Evolutionary conservation across 1,140 invertebrate species (phyloP).

Genomic region (Drosophila teissieri): DNA sequence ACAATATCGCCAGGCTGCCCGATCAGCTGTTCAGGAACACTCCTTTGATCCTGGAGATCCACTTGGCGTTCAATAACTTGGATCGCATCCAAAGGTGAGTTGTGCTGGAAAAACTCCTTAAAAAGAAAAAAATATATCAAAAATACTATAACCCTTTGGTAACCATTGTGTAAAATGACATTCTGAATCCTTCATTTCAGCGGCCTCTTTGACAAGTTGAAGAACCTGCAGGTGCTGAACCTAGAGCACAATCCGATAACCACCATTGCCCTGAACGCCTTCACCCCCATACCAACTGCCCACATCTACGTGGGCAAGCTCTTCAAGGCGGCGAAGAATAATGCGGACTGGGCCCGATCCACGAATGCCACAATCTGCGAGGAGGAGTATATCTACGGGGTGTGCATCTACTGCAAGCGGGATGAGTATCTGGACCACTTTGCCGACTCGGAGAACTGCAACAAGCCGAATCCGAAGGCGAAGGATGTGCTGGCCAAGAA

Average conservation of each 20-base stretch:
- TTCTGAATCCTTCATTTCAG: constrained; percentile 9
- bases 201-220: constrained; percentile 63
- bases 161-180: neutral
- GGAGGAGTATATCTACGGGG: constrained; percentile 67
- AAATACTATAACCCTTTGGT: neutral
- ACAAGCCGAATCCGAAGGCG: constrained; percentile 54
- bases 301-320: constrained; percentile 68
- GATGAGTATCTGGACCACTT: constrained; percentile 70
- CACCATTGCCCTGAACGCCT: constrained; percentile 64
- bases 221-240: constrained; percentile 63
- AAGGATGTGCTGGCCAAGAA: constrained; percentile 57
- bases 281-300: constrained; percentile 45
- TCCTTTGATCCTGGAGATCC: constrained; percentile 55
- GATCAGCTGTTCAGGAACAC: constrained; percentile 62
- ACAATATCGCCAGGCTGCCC: constrained; percentile 65
- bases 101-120: too few relatives aligned
- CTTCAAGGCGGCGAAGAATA: constrained; percentile 18
- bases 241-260: constrained; percentile 73
- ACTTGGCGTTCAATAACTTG: constrained; percentile 65
- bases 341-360: constrained; percentile 53
- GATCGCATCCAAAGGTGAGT: constrained; percentile 68
- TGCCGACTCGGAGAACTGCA: constrained; percentile 65
- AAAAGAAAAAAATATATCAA: too few relatives aligned
- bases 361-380: constrained; percentile 71
- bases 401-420: constrained; percentile 68